Conservation (phyloP, 1,140 invertebrate species). For the Magallana gigas region DNA sequence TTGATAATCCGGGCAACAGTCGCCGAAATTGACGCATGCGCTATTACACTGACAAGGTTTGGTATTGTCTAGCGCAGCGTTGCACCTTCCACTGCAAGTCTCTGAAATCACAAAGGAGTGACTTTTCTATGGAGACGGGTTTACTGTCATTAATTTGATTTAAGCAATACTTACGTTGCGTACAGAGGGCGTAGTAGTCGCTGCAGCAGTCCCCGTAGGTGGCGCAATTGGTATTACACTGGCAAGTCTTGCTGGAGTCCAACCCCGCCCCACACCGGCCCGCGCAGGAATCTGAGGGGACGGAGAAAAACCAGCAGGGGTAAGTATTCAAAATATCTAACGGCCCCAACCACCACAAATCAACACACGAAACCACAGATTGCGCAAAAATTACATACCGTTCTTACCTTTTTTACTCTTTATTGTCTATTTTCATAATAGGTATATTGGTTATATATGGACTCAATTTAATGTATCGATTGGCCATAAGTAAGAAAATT, state of each 20-base stretch:
- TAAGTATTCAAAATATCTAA: no score
- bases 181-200: slow-evolving; percentile 33
- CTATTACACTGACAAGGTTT: slow-evolving; percentile 63
- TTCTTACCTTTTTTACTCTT: no score
- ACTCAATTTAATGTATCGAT: no score
- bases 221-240: not conserved
- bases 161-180: not conserved
- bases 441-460: no score
- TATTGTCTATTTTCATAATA: no score
- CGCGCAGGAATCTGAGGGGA: not conserved
- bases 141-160: no score
- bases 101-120: slow-evolving; percentile 3
- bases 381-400: no score
- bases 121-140: no score
- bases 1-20: slow-evolving; percentile 63
- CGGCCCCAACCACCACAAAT: no score
- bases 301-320: no score
- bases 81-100: slow-evolving; percentile 57
- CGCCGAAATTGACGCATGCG: slow-evolving; percentile 49
- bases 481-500: no score
- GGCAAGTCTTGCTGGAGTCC: not conserved
- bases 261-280: not conserved
- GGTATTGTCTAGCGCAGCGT: slow-evolving; percentile 18
- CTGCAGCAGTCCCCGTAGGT: slow-evolving; percentile 21
- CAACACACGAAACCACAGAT: no score